Conservation (phyloP, 2,113 vertebrate species). For the Agapornis roseicollis region DNA sequence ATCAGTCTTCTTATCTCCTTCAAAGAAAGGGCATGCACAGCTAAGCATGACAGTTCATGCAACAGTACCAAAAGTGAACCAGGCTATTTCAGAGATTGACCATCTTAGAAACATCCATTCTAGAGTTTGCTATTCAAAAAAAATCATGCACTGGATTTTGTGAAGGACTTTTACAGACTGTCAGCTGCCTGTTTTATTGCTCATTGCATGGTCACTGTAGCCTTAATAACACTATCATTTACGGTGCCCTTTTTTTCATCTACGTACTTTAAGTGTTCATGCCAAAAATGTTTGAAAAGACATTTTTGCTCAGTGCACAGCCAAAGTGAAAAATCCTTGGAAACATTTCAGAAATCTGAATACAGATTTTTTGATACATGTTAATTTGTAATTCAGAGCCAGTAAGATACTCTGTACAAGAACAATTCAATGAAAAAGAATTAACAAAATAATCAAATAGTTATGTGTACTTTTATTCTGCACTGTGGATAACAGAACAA, state of each 20-base stretch:
- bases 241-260: neutral
- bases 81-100: neutral
- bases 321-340: neutral
- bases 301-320: neutral
- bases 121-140: neutral
- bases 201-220: neutral
- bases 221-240: neutral
- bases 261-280: neutral
- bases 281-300: neutral
- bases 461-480: neutral
- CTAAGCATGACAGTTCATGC: neutral
- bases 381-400: neutral
- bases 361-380: neutral
- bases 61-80: neutral
- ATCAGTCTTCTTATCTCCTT: neutral
- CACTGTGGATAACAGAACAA: neutral
- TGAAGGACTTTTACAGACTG: neutral
- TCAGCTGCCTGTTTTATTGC: neutral
- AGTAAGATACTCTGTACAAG: neutral
- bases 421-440: neutral
- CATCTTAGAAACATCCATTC: neutral
- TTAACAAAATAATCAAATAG: neutral
- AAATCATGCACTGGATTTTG: neutral
- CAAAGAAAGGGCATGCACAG: neutral
- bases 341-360: neutral